Evolutionary conservation across 2,888 invertebrate genomes (phyloP), one percentile per base, ranked within the genome.

Genomic region (Mayetiola destructor): DNA sequence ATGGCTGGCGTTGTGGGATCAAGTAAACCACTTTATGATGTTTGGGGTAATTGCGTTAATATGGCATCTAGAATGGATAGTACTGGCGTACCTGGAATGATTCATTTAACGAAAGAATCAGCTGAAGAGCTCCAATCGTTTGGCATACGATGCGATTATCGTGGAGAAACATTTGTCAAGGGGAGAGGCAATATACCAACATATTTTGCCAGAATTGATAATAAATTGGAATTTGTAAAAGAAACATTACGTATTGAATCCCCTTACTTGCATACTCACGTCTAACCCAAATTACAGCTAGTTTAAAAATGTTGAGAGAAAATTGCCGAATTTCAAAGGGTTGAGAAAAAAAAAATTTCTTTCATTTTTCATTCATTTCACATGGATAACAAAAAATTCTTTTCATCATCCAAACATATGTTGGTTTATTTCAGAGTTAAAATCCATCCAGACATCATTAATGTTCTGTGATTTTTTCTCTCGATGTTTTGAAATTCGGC

Each of bases 31-130:
- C 77, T 93, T 52, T 95, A 94, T 69, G 95, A 96, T 68, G 92
- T 95, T 66, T 96, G 95, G 94, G 95, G 95, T 0, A 88, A 95
- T 71, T 87, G 94, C 0, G 95, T 95, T 0, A 96, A 96, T 71
- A 87, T 96, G 80, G 93, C 96, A 3, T 92, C 93, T 1, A 77
- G 96, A 65, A 93, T 96, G 93, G 95, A 95, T 67, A 89, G 89
- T 1, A 90, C 88, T 1, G 95, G 95, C 8, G 75, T 83, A 61
- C 77, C 83, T 2, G 85, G 87, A 40, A 78, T 79, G 69, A 87
- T 89, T 64, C 88, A 89, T 73, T 85, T 85, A 0, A 84, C 86
- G 27, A 79, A 82, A 66, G 80, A 82, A 56, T 87, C 88, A 0
- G 85, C 87, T 0, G 67, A 76, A 8, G 78, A 84, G 53, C 70